phyloP scores from a whole-genome alignment of 2,888 invertebrate genomes.

The Hypercompe scribonia region DNA sequence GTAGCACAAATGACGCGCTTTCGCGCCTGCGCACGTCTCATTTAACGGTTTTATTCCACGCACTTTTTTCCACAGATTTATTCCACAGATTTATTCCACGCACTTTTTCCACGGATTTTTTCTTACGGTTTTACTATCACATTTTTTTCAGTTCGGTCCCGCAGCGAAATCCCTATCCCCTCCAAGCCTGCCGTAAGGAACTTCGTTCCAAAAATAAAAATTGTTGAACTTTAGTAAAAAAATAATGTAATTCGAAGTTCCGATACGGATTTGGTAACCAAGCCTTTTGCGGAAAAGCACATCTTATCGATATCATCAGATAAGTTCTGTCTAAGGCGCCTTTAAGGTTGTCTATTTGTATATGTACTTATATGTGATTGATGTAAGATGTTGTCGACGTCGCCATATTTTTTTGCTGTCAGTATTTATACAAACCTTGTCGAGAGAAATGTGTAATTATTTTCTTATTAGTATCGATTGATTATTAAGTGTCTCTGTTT shows the following conservation, averaged over 20 bases:
- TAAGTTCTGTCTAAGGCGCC: not conserved
- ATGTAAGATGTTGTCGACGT: not conserved
- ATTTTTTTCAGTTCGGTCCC: no score
- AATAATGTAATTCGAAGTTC: not conserved
- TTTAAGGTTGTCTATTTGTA: not conserved
- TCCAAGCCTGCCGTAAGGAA: no score
- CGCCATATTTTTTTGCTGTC: constrained; percentile 25
- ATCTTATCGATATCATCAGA: not conserved
- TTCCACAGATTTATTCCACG: no score
- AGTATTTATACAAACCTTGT: constrained; percentile 31
- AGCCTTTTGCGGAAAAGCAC: not conserved
- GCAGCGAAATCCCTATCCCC: no score
- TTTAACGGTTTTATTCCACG: no score
- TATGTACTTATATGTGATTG: not conserved
- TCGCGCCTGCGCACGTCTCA: no score
- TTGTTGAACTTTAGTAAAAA: not conserved
- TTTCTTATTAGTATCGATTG: constrained; percentile 50
- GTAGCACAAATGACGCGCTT: no score
- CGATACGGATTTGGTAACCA: not conserved
- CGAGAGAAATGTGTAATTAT: constrained; percentile 45
- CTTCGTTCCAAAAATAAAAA: not conserved
- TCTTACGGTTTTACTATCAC: no score
- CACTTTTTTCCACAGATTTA: no score
- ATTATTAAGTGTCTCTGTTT: constrained; percentile 44
- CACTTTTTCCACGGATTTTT: no score